phyloP scores from a whole-genome alignment of 2,888 invertebrate genomes.

The Glaucopsyche alexis region DNA sequence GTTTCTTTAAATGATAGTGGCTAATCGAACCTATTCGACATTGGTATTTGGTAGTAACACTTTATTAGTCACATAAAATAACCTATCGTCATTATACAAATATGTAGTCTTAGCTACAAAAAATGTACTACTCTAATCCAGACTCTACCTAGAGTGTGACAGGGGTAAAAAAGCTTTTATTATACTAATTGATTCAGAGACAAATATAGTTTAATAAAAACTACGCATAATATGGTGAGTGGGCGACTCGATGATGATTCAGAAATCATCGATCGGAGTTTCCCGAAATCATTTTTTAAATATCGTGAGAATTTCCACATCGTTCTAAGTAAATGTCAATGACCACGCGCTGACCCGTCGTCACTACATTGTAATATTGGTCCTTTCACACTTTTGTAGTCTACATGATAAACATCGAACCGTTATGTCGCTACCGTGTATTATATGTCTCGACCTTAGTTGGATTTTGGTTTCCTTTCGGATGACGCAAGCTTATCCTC shows the following conservation, averaged over 20 bases:
- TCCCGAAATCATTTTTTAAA: constrained; percentile 33
- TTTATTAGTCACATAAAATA: neutral
- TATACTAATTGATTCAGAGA: constrained; percentile 4
- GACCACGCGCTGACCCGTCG: constrained; percentile 36
- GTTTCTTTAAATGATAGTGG: neutral
- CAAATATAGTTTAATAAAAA: constrained; percentile 14
- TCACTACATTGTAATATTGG: constrained; percentile 6
- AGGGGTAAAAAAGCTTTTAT: constrained; percentile 1
- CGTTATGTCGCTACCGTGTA: constrained; percentile 23
- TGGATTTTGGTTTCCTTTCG: constrained; percentile 55
- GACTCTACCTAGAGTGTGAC: neutral
- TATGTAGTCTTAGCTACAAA: too few species aligned
- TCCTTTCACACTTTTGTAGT: constrained; percentile 31
- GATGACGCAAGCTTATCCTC: constrained; percentile 62
- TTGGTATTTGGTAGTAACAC: neutral
- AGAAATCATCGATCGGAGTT: constrained; percentile 35
- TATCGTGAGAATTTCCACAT: constrained; percentile 32
- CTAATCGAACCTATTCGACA: neutral
- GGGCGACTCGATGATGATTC: constrained; percentile 32
- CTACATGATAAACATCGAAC: neutral
- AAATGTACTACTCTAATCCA: too few species aligned
- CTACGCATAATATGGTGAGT: constrained; percentile 22
- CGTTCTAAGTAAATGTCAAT: constrained; percentile 37
- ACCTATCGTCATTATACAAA: neutral
- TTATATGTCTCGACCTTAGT: constrained; percentile 52